These are phyloP conservation scores for Labeo rohita DNA, from an alignment of 2,113 vertebrate species.

Conservation along the genomic window DNA sequence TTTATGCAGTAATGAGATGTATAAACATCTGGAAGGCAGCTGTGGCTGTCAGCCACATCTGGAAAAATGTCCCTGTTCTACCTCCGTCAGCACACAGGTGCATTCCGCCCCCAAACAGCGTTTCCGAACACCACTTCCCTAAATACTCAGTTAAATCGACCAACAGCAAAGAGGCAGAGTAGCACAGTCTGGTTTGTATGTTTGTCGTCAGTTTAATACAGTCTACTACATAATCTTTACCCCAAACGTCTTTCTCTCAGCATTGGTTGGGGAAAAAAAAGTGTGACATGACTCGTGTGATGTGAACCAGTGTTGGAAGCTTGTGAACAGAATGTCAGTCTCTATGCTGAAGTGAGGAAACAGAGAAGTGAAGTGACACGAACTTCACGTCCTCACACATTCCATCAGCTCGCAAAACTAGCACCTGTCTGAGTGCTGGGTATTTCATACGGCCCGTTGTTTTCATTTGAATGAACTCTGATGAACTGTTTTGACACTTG, in stretches of 20 bases:
- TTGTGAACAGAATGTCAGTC: conserved; percentile 4
- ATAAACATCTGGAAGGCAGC: conserved; percentile 57
- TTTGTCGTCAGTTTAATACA: neutral
- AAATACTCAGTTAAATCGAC: neutral
- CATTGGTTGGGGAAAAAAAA: neutral
- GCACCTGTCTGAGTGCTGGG: neutral
- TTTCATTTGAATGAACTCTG: conserved; percentile 2
- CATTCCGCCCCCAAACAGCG: neutral
- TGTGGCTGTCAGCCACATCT: conserved; percentile 39
- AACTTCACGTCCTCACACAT: conserved; percentile 16
- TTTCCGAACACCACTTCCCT: conserved; percentile 1
- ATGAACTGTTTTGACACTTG: neutral
- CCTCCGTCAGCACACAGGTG: conserved; percentile 44
- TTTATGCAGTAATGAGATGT: conserved; percentile 47
- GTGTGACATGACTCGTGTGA: conserved; percentile 1
- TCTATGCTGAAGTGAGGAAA: neutral
- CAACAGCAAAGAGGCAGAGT: conserved; percentile 4
- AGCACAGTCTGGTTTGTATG: neutral
- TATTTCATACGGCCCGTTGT: neutral
- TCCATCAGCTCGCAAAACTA: neutral
- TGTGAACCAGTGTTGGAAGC: conserved; percentile 4
- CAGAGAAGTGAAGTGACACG: neutral
- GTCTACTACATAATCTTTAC: neutral
- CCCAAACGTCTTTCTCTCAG: neutral
- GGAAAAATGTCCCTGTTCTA: conserved; percentile 32